Base-by-base conservation (phyloP, 2,113 vertebrate species). In the Eurypyga helias region DNA sequence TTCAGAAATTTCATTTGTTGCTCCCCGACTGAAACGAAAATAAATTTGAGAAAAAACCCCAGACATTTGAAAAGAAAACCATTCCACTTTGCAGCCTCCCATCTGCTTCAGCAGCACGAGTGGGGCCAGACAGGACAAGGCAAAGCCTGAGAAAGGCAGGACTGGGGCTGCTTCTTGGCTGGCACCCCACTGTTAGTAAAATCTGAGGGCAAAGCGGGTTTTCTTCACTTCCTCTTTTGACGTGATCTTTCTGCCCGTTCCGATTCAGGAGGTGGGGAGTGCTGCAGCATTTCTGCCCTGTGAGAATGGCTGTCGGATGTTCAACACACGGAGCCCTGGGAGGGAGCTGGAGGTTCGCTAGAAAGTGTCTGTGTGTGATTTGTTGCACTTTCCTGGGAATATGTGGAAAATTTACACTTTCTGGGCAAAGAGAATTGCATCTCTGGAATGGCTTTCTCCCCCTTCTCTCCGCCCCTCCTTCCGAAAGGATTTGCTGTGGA, bases 391-490 rank as follows among this genome's bases (percentile, higher is more conserved):
- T 77, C 36, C 71, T 86, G 60, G 54, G 85, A 70, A 36, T 10
- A 17, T 33, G 60, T 58, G 21, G 60, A 33, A 81, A 66, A 81
- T 10, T 15, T 6, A 46, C 13, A 5, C 36, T 91, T 72, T 48
- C 58, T 85, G 64, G 64, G 17, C 48, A 26, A 28, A 54, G 70
- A 84, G 38, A 66, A 2, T 10, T 2, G 1, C 0, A 0, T 70
- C 45, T 83, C 31, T 80, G 33, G 41, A 49, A 65, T 0, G 0
- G 20, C 15, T 65, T 58, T 41, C 45, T 46, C 5, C 14, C 11
- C 24, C 7, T 13, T 7, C 21, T 60, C 10, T n/a, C 7, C 9
- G 41, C n/a, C 60, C 60, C 9, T 7, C 34, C 23, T 26, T 75
- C 23, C 19, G 9, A 8, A 60, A 43, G 31, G 45, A 38, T 75